Evolutionary conservation across 2,113 vertebrate species (phyloP).

Genomic region (Salvelinus namaycush): DNA sequence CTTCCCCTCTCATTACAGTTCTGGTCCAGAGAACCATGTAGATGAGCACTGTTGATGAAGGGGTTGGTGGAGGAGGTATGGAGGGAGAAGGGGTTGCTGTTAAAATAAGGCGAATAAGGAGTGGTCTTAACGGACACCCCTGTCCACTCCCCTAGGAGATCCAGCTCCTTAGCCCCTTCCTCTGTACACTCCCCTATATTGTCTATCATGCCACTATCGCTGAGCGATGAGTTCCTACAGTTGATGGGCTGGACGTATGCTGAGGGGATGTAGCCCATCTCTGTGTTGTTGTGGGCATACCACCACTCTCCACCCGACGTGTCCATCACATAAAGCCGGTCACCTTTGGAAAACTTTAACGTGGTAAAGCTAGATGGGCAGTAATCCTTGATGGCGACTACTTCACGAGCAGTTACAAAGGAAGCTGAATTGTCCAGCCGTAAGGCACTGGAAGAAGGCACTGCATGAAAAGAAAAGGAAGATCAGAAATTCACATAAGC

Average conservation of each 20-base stretch:
- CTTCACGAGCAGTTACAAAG: constrained; percentile 87
- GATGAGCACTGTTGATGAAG: constrained; percentile 69
- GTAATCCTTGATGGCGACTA: constrained; percentile 94
- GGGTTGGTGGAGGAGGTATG: constrained; percentile 83
- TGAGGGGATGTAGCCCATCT: constrained; percentile 97
- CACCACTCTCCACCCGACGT: constrained; percentile 94
- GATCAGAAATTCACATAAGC: neutral
- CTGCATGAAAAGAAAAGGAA: constrained; percentile 64
- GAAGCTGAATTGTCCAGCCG: constrained; percentile 80
- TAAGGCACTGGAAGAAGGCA: constrained; percentile 98
- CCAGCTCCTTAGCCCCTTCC: constrained; percentile 81
- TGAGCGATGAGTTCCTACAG: constrained; percentile 84
- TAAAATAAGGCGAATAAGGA: constrained; percentile 11
- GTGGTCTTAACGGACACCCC: constrained; percentile 52
- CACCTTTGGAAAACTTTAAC: constrained; percentile 92
- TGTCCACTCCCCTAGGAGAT: constrained; percentile 84
- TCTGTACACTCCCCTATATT: constrained; percentile 83
- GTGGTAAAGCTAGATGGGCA: constrained; percentile 94
- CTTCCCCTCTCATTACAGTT: constrained; percentile 62
- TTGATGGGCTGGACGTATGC: constrained; percentile 88
- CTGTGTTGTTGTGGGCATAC: constrained; percentile 96
- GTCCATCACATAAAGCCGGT: constrained; percentile 92
- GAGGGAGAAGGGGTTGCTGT: constrained; percentile 81
- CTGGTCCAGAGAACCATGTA: constrained; percentile 40
- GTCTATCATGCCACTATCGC: constrained; percentile 93